A percentile compares a stretch with the other conserved stretches of the same genome.
Conservation (phyloP, 2,888 invertebrate species). For the Lasius fuliginosus region DNA sequence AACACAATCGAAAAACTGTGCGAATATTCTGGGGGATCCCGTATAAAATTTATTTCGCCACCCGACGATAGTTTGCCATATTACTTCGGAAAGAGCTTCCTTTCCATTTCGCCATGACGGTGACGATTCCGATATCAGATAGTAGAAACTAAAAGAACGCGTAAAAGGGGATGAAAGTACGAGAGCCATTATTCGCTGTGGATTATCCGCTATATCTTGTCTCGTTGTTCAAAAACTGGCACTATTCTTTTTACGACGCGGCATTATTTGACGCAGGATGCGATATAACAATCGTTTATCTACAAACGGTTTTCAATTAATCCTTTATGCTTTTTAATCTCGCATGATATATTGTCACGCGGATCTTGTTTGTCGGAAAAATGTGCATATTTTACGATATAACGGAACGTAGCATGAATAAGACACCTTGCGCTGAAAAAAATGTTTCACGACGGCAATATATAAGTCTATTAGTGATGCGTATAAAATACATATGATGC, state of each 20-base stretch:
- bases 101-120: neutral
- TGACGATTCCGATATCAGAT: conserved; percentile 28
- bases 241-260: conserved; percentile 37
- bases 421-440: neutral
- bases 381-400: neutral
- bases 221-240: conserved; percentile 34
- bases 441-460: neutral
- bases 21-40: neutral
- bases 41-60: conserved; percentile 24
- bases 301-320: conserved; percentile 37
- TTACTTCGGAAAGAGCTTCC: neutral
- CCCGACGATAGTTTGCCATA: conserved; percentile 2
- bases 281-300: neutral
- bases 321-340: conserved; percentile 25
- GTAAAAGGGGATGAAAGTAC: conserved; percentile 29
- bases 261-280: conserved; percentile 1
- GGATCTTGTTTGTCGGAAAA: neutral
- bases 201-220: conserved; percentile 14
- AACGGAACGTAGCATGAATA: neutral
- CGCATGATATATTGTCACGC: neutral
- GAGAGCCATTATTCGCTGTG: conserved; percentile 7
- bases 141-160: conserved; percentile 28
- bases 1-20: neutral
- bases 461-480: neutral
- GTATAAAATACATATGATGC: neutral